Base-by-base conservation (phyloP, 1,140 invertebrate species). In the Dendrolimus punctatus region DNA sequence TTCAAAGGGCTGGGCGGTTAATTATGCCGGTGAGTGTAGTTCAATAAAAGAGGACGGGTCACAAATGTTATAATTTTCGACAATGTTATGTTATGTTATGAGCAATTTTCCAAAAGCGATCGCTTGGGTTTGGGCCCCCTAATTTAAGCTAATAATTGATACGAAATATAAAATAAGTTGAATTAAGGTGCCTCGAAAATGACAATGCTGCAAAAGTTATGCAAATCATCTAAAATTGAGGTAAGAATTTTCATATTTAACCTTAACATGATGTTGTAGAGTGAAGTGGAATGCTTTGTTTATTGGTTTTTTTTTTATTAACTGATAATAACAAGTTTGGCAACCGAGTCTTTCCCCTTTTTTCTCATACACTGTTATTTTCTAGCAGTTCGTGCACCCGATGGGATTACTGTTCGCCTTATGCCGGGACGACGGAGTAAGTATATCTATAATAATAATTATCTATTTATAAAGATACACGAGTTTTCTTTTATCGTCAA, bases 381-480 rank as follows among this genome's bases (percentile, higher is more conserved):
- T 53, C 71, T 63, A 59, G 64, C 86, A 88, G 86, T 87, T 76
- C 85, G 82, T 40, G 76, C 80, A 37, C 69, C 74, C 8, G 86
- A 88, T 55, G 84, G 82, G 59, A 87, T 87, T 47, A 88, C 83
- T 46, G 84, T 88, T 51, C 86, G 85, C 49, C 68, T 88, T 43
- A 75, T 85, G 76, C 85, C 85, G 40, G 85, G 85, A 58, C 81
- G 83, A 53, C 85, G 85, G 52, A 87, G 86, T 87, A 76, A 87
- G 86, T 80, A 73, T 70, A 71, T 51, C 10, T 43, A 51, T 46
- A 23, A 23, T 23, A 2, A 3, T 23, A 23, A 23, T 23, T 23
- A 23, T 23, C 23, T 23, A 3, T 23, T 23, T 23, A 23, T 23
- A 23, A 23, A 23, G 23, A 23, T 23, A 2, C 23, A 23, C 23